Base-by-base conservation (phyloP, 2,797 vertebrate species). In the Malacoctenus gilli region DNA sequence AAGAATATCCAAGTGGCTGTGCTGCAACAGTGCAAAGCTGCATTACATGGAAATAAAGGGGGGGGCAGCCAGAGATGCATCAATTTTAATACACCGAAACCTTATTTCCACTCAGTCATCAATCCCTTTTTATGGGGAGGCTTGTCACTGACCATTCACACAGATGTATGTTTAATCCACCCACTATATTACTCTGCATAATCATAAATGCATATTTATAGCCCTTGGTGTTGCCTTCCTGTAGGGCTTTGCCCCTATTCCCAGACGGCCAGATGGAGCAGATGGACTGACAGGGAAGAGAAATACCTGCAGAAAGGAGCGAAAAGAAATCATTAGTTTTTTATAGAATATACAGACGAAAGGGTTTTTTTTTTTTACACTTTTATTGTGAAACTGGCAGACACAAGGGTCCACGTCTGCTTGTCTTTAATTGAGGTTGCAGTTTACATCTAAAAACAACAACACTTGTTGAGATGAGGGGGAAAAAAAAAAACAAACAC, bases 251-350 rank as follows among this genome's bases (percentile, higher is more conserved):
- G 36, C 31, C 58, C 20, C 28, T 56, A 36, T 65, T 59, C 52
- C 35, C 60, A 52, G 48, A 62, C 63, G 67, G 37, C 75, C 80
- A 85, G 73, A 83, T 86, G 83, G 85, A 79, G 63, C 62, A 58
- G 47, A 59, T 70, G 59, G 54, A 72, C 61, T 74, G 68, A 84
- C 55, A 70, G 44, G 31, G 49, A 59, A 16, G 60, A 55, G 58
- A 72, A 70, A 57, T 68, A 78, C 85, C 76, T 57, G 55, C 69
- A 79, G 77, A 78, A 67, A 72, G 47, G 53, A 30, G 49, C 16
- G 59, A 59, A 58, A n/a, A n/a, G n/a, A 35, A 66, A 42, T 80
- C 25, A 56, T 35, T 44, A 4, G 32, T 36, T 32, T 60, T 55
- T 43, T 50, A 75, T 43, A 40, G 28, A 41, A 53, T 66, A 44